phyloP scores from a whole-genome alignment of 2,888 invertebrate genomes.

The Ochropacha duplaris region DNA sequence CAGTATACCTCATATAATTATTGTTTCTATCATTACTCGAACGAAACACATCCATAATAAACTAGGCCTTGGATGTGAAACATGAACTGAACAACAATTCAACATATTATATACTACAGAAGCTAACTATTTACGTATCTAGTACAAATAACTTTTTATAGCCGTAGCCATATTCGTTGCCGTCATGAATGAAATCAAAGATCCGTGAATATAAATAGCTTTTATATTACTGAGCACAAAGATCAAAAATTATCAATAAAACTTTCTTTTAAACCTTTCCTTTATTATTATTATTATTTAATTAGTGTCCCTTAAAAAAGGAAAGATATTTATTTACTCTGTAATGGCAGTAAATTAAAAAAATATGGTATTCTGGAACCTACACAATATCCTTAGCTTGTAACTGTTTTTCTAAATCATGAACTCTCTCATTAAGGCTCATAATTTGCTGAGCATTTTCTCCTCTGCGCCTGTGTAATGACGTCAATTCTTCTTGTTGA shows the following conservation, averaged over 20 bases:
- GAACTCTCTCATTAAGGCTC: conserved; percentile 92
- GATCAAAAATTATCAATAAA: not conserved
- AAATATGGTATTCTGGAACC: conserved; percentile 32
- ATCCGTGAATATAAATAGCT: not conserved
- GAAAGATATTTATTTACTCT: too few relatives aligned
- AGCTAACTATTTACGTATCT: not conserved
- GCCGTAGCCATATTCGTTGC: too few relatives aligned
- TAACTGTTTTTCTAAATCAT: conserved; percentile 91
- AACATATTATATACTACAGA: not conserved
- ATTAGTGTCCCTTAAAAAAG: too few relatives aligned
- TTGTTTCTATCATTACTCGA: not conserved
- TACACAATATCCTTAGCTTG: conserved; percentile 88
- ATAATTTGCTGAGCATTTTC: conserved; percentile 97
- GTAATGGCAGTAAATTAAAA: too few relatives aligned
- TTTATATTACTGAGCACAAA: not conserved
- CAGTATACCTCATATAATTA: conserved; percentile 1
- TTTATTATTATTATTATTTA: too few relatives aligned
- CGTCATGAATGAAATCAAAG: not conserved
- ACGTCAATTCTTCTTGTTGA: conserved; percentile 96
- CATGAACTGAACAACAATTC: not conserved
- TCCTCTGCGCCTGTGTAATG: conserved; percentile 93
- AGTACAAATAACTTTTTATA: not conserved
- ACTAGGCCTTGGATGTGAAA: conserved; percentile 1
- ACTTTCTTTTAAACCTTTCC: too few relatives aligned
- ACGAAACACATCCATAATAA: not conserved